Evolutionary conservation across 1,140 invertebrate species (phyloP).

Genomic region (Babylonia areolata): DNA sequence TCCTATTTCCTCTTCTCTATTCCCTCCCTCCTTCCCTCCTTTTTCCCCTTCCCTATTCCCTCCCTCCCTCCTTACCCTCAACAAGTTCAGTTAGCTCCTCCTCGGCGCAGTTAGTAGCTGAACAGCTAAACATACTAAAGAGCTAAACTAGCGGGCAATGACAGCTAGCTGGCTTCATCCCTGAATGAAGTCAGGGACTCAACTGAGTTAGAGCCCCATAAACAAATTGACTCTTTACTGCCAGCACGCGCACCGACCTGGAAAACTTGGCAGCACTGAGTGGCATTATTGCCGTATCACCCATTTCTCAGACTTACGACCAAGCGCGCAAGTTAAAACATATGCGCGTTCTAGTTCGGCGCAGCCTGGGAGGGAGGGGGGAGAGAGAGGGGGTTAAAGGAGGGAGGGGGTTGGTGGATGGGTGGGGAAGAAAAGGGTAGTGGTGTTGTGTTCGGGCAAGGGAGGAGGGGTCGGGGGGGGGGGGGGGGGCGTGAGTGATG

Average conservation of each 20-base stretch:
- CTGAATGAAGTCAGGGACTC: too few relatives aligned
- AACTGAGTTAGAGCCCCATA: too few relatives aligned
- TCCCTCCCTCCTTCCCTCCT: too few relatives aligned
- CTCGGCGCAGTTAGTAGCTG: too few relatives aligned
- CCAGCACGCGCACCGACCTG: background rate
- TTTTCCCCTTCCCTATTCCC: too few relatives aligned
- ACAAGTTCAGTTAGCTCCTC: too few relatives aligned
- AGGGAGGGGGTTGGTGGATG: background rate
- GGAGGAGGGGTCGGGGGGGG: background rate
- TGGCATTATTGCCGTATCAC: conserved; percentile 30
- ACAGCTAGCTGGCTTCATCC: too few relatives aligned
- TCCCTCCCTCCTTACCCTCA: too few relatives aligned
- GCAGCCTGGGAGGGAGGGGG: background rate
- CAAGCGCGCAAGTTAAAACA: conserved; percentile 26
- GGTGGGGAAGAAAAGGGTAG: background rate
- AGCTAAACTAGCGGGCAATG: too few relatives aligned
- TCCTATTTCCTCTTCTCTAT: too few relatives aligned
- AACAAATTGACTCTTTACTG: conserved; percentile 24
- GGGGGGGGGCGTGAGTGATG: background rate
- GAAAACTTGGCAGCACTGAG: background rate
- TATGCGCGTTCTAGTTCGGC: background rate
- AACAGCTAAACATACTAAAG: too few relatives aligned
- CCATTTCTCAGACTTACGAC: background rate
- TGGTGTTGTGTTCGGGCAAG: background rate
- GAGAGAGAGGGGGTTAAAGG: background rate